phyloP scores from a whole-genome alignment of 2,113 vertebrate species.

The Noctilio leporinus region DNA sequence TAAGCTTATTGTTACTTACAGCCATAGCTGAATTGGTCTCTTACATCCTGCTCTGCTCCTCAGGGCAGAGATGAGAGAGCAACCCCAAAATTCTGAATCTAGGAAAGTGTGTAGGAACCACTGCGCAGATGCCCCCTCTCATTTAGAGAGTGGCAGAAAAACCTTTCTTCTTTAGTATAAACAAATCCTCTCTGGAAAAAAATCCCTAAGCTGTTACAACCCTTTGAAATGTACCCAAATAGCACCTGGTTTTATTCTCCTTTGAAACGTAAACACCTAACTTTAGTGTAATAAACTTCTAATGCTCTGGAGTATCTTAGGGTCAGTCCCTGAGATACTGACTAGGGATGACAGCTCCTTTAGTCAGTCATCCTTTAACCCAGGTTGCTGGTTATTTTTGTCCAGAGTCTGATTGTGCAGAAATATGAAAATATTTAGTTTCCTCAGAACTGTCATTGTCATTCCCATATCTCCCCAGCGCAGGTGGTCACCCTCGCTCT shows the following conservation, averaged over 20 bases:
- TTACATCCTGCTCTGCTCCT: not conserved
- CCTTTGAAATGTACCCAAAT: not conserved
- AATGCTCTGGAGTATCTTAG: not conserved
- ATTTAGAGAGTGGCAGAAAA: not conserved
- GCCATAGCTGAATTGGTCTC: not conserved
- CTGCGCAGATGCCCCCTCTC: not conserved
- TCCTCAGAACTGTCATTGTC: not conserved
- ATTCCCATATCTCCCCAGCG: not conserved
- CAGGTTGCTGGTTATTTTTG: not conserved
- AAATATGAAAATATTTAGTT: not conserved
- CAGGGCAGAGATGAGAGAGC: not conserved
- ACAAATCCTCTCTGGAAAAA: not conserved
- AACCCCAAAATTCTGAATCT: not conserved
- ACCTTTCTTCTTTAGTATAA: not conserved
- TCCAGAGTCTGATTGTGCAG: not conserved
- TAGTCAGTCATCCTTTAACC: not conserved
- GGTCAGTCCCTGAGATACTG: no score
- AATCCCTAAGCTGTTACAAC: not conserved
- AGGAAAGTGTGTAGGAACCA: not conserved
- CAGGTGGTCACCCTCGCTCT: not conserved
- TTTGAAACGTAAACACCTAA: not conserved
- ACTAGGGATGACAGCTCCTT: no score
- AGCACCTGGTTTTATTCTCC: not conserved
- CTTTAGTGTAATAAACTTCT: not conserved
- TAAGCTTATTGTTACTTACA: not conserved